Evolutionary conservation across 2,113 vertebrate genomes (phyloP).

Genomic region (Myotis davidii): DNA sequence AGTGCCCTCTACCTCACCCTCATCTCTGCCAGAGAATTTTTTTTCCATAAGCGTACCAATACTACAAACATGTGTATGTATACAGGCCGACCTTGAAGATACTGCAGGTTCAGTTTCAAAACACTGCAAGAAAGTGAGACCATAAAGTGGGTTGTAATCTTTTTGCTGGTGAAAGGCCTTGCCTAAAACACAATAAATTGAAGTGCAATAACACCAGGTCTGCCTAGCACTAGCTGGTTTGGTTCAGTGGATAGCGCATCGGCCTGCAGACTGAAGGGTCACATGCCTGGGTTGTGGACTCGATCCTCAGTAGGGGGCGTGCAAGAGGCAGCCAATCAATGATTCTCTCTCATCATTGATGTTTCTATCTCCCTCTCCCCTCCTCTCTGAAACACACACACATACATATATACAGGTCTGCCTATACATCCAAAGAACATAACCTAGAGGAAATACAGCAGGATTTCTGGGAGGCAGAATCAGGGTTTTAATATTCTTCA

Average conservation of each 20-base stretch:
- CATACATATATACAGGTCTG: neutral
- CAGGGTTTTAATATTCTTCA: neutral
- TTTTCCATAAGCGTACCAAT: neutral
- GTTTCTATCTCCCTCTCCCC: too few species aligned
- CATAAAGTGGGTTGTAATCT: neutral
- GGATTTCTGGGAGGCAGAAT: neutral
- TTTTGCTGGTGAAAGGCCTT: neutral
- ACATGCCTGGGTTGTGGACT: too few species aligned
- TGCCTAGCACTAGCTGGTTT: neutral
- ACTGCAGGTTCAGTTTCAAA: neutral
- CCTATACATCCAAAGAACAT: neutral
- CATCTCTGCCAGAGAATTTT: neutral
- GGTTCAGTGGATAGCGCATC: too few species aligned
- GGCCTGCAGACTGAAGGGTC: too few species aligned
- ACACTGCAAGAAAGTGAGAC: neutral
- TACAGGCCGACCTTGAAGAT: neutral
- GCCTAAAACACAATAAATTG: neutral
- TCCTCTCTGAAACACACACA: too few species aligned
- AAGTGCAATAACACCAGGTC: neutral
- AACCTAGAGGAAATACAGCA: neutral
- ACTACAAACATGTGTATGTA: neutral
- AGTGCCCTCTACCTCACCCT: neutral
- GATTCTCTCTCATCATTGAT: too few species aligned
- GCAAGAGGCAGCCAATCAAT: too few species aligned
- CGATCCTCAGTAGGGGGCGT: too few species aligned